Conservation (phyloP, 2,888 invertebrate genomes). For the Thymelicus lineola region DNA sequence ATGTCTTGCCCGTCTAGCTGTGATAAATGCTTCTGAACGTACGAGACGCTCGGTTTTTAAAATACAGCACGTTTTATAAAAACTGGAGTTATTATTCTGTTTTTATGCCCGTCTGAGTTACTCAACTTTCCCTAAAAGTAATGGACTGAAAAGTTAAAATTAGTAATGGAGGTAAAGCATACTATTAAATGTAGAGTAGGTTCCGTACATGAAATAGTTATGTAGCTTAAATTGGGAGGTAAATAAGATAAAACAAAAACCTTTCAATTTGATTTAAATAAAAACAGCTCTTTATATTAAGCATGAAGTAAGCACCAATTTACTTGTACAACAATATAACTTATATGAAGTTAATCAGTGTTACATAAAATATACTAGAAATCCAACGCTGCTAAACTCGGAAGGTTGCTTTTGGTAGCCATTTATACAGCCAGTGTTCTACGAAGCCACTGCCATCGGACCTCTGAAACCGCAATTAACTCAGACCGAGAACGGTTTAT, state of each 20-base stretch:
- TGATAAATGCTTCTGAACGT: background rate
- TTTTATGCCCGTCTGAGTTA: too few species aligned
- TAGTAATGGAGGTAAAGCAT: background rate
- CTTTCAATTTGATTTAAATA: too few species aligned
- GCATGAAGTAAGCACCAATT: too few species aligned
- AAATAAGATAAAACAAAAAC: too few species aligned
- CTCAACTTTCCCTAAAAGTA: too few species aligned
- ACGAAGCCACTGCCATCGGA: slow-evolving; percentile 22
- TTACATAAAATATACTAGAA: background rate
- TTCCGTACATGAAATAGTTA: too few species aligned
- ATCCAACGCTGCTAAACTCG: background rate
- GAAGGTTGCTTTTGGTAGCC: background rate
- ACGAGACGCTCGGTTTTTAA: background rate
- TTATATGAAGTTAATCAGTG: background rate
- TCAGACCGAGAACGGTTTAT: slow-evolving; percentile 26
- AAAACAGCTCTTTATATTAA: too few species aligned
- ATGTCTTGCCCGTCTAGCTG: background rate
- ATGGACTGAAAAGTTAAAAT: too few species aligned
- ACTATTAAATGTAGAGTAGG: too few species aligned
- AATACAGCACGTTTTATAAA: background rate
- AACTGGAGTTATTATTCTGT: too few species aligned
- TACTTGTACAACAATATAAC: too few species aligned
- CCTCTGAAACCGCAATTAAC: slow-evolving; percentile 36
- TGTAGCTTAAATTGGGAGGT: too few species aligned
- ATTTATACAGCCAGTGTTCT: slow-evolving; percentile 22